Evolutionary conservation across 64 coral and sea anemone species (phyloP).

Genomic region (Hydrozoanthus tunicans): DNA sequence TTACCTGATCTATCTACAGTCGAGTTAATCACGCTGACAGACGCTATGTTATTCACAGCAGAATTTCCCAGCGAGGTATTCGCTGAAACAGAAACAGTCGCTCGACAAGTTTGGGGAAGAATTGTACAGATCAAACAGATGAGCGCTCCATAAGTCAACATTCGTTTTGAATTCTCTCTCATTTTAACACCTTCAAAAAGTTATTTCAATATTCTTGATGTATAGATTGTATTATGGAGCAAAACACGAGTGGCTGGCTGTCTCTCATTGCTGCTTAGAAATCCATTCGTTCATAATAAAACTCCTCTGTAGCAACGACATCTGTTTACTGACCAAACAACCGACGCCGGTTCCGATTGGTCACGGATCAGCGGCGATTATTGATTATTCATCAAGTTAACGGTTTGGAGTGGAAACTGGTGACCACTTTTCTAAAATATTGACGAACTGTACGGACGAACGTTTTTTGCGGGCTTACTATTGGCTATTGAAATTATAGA

Average conservation of each 20-base stretch:
- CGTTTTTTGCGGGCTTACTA: too few species aligned
- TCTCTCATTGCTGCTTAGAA: background rate
- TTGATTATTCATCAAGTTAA: too few species aligned
- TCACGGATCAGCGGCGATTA: background rate
- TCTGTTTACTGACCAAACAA: slow-evolving; percentile 37
- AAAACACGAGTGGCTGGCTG: background rate
- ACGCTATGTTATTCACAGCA: slow-evolving; percentile 4
- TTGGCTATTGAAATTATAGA: too few species aligned
- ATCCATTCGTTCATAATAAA: slow-evolving; percentile 6
- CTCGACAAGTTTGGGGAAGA: background rate
- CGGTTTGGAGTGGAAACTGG: too few species aligned
- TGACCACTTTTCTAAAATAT: too few species aligned
- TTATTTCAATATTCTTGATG: background rate
- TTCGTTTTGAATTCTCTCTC: background rate
- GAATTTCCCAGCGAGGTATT: background rate
- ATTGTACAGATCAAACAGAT: background rate
- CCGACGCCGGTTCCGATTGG: slow-evolving; percentile 17
- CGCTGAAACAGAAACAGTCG: background rate
- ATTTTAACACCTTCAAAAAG: background rate
- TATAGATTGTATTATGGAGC: background rate
- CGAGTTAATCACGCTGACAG: background rate
- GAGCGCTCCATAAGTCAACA: background rate
- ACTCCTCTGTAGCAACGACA: slow-evolving; percentile 14
- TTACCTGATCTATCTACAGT: background rate
- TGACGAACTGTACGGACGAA: too few species aligned